Evolutionary conservation across 2,113 vertebrate genomes (phyloP).

Genomic region (Ciconia stormi): DNA sequence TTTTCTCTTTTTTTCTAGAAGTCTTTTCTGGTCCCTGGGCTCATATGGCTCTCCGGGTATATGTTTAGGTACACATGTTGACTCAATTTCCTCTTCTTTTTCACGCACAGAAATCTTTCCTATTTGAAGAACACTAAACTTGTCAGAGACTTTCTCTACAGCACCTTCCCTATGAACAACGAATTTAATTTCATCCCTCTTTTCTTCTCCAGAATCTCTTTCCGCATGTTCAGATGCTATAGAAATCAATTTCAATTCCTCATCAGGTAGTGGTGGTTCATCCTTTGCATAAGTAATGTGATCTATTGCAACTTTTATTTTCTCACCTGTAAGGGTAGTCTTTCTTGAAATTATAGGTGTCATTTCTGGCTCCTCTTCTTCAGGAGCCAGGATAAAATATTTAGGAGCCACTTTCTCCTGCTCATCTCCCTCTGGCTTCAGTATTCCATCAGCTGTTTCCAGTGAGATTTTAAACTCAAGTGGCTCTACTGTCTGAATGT

Average conservation of each 20-base stretch:
- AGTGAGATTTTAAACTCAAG: slow-evolving; percentile 44
- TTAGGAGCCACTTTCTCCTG: slow-evolving; percentile 3
- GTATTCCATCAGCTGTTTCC: slow-evolving; percentile 45
- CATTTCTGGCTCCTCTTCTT: slow-evolving; percentile 10
- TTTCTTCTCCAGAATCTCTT: not conserved
- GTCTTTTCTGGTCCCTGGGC: not conserved
- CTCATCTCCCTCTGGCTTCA: not conserved
- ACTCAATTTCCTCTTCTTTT: not conserved
- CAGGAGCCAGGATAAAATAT: slow-evolving; percentile 22
- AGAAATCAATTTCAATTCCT: not conserved
- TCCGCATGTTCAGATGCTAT: not conserved
- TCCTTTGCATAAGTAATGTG: not conserved
- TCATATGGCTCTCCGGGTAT: not conserved
- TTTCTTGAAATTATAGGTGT: not conserved
- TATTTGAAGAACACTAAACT: not conserved
- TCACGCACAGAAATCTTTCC: not conserved
- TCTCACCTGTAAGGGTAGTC: not conserved
- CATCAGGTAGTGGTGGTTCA: not conserved
- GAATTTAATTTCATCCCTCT: not conserved
- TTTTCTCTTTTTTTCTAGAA: not conserved
- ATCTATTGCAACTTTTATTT: not conserved
- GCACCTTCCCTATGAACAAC: not conserved
- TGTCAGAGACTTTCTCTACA: not conserved
- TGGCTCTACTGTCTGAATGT: slow-evolving; percentile 57
- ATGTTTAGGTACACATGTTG: not conserved